A percentile compares a stretch with the other conserved stretches of the same genome.
Conservation (phyloP, 2,113 vertebrate species). For the Ptychochromis oligacanthus region DNA sequence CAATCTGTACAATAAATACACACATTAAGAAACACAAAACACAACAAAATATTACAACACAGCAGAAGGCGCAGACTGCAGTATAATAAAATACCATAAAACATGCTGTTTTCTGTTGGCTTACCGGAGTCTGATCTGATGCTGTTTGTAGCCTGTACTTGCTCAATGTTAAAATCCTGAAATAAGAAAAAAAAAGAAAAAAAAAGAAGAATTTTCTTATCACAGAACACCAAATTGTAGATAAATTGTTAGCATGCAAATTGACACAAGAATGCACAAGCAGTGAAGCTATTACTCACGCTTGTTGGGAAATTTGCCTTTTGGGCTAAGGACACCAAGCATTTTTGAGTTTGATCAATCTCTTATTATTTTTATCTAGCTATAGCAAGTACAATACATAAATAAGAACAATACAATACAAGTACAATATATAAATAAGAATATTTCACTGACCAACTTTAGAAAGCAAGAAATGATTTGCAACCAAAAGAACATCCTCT, state of each 20-base stretch:
- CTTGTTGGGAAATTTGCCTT: not conserved
- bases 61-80: accelerated
- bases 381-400: not conserved
- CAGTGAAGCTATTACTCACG: accelerated
- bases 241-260: not conserved
- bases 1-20: too few relatives aligned
- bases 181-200: too few relatives aligned
- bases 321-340: not conserved
- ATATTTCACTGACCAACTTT: not conserved
- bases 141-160: too few relatives aligned
- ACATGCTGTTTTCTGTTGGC: too few relatives aligned
- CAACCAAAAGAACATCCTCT: not conserved
- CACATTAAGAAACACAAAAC: not conserved
- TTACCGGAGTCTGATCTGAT: too few relatives aligned
- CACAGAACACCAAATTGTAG: not conserved
- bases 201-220: too few relatives aligned
- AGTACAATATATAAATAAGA: too few relatives aligned
- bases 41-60: accelerated
- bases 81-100: too few relatives aligned
- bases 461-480: not conserved
- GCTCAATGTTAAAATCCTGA: too few relatives aligned
- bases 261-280: not conserved
- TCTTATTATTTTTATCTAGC: not conserved
- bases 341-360: not conserved
- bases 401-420: too few relatives aligned